A percentile compares a stretch with the other conserved stretches of the same genome.
Conservation (phyloP, 2,797 vertebrate genomes). For the Nyctalus aviator region DNA sequence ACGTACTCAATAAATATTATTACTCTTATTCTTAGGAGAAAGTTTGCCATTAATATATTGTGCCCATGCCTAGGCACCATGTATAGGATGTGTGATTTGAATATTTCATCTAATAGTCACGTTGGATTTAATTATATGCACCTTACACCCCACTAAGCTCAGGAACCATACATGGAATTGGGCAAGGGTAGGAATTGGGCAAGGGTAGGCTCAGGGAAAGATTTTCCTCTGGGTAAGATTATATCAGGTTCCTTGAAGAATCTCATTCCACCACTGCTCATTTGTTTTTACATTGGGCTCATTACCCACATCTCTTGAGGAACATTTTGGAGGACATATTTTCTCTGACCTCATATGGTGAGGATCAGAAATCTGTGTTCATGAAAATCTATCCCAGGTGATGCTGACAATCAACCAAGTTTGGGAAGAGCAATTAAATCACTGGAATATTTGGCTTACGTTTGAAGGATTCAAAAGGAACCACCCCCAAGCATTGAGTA, state of each 20-base stretch:
- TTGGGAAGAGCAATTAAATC: background rate
- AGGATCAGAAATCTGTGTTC: background rate
- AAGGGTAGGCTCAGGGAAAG: background rate
- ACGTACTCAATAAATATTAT: background rate
- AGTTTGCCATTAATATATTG: background rate
- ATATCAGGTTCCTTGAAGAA: background rate
- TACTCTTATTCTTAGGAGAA: background rate
- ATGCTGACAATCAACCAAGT: constrained; percentile 24
- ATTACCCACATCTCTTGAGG: constrained; percentile 20
- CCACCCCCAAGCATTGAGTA: background rate
- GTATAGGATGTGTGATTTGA: background rate
- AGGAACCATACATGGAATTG: background rate
- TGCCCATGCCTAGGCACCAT: background rate
- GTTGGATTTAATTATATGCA: background rate
- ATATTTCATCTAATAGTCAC: background rate
- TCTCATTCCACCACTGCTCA: background rate
- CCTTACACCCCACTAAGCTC: background rate
- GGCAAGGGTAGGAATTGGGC: background rate
- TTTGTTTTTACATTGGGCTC: constrained; percentile 30
- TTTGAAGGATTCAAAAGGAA: background rate
- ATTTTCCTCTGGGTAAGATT: constrained; percentile 23
- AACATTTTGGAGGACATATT: background rate
- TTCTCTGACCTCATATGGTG: constrained; percentile 7
- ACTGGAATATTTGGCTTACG: background rate
- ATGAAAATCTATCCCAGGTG: background rate